Base-by-base conservation (phyloP, 2,888 invertebrate genomes). In the Dynastes tityus region DNA sequence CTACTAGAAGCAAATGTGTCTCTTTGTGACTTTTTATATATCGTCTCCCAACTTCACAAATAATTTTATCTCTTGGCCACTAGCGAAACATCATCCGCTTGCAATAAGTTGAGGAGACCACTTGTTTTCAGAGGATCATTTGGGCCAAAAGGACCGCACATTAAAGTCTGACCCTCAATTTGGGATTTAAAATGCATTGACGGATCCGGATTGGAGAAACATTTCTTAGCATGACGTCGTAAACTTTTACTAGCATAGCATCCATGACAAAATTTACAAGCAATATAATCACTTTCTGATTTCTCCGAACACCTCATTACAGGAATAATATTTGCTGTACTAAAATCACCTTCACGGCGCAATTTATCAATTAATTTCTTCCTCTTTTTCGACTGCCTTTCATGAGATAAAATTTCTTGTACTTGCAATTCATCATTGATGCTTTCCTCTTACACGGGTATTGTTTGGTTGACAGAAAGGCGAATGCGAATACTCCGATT, bases 21-120 rank as follows among this genome's bases (percentile, higher is more conserved):
- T 82, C 80, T 81, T 76, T 80, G 32, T 81, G 82, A 22, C 68
- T 75, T 75, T 27, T 45, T 22, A 22, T 65, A 16, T 78, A 80
- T 27, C 71, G 27, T 16, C 79, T 16, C 11, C 55, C 82, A 40
- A 82, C 80, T 77, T 82, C 81, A 70, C 81, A 82, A 58, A 83
- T 82, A 9, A 81, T 79, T 64, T 64, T n/a, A 67, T 82, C 82
- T 71, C 73, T 81, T 83, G 81, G 81, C 81, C 8, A 79, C 78
- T 63, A 82, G 29, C 2, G 81, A 80, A 9, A 82, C 55, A 74
- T 73, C 40, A 51, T 22, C 22, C 22, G 22, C 22, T 22, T 0
- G 22, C 22, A 22, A 22, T 22, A 22, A 22, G 22, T 22, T 77
- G n/a, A 82, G 71, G 13, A 81, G n/a, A 27, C 81, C 82, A 75